Evolutionary conservation across 2,113 vertebrate species (phyloP).

Genomic region (Columba livia): DNA sequence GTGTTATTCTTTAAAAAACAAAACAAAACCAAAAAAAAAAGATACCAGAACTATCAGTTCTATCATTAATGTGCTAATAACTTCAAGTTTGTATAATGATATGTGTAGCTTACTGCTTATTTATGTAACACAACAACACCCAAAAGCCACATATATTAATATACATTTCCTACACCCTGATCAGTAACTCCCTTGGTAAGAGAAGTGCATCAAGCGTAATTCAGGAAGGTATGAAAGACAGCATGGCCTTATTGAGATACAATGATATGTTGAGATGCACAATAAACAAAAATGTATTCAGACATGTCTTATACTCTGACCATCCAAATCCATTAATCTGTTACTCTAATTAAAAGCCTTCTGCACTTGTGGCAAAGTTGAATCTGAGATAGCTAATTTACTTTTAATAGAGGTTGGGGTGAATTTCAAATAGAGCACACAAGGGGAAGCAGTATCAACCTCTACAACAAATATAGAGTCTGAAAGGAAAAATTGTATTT

Average conservation of each 20-base stretch:
- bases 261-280: neutral
- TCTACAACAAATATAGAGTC: neutral
- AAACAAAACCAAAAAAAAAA: neutral
- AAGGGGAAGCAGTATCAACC: neutral
- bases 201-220: neutral
- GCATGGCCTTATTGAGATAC: neutral
- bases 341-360: neutral
- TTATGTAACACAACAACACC: neutral
- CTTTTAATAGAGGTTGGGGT: neutral
- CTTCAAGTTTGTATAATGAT: neutral
- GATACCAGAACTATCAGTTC: neutral
- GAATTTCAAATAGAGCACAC: neutral
- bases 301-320: neutral
- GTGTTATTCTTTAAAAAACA: neutral
- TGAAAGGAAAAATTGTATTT: neutral
- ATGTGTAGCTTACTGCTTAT: neutral
- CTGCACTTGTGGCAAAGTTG: neutral
- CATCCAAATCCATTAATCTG: neutral
- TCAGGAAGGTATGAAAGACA: neutral
- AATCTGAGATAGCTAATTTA: neutral
- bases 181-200: neutral
- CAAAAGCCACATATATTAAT: neutral
- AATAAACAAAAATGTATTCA: neutral
- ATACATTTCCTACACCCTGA: neutral
- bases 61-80: neutral